Base-by-base conservation (phyloP, 2,888 invertebrate species). In the Zeuzera pyrina region DNA sequence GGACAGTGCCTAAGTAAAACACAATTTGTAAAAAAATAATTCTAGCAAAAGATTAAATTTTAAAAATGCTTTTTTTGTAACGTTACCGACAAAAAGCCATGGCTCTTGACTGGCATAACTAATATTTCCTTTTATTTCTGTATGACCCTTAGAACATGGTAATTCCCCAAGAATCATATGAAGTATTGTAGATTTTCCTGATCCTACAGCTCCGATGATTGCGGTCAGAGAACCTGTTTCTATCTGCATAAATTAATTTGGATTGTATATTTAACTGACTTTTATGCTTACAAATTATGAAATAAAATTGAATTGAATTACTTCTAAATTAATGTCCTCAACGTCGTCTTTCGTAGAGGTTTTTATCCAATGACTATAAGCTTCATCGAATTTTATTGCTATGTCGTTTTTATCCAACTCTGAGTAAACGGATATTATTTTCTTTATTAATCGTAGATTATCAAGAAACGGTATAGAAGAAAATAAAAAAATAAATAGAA, bases 71-170 rank as follows among this genome's bases (percentile, higher is more conserved):
- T 53, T 91, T 91, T 43, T 89, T 87, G 30, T 85, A 65, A 4
- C n/a, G 89, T 47, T 50, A 77, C 81, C 89, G 78, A 52, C 87
- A 49, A 91, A 91, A 4, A 92, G 74, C 95, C 95, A 96, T 1
- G 95, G 89, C 47, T 94, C 90, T 56, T 95, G 94, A 22, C 91
- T 87, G 0, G 92, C 90, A 54, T 95, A 96, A 14, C 89, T 89
- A 1, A 91, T 57, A 29, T 71, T 78, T 2, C 95, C 95, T 13
- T 77, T 72, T 0, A 90, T 78, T 11, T 77, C 62, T 10, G 87
- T 57, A 13, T 51, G 86, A 49, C 95, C 95, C 12, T 66, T 58
- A 2, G 69, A 66, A 21, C 91, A 73, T 1, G 91, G 90, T 16
- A 95, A 70, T 68, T 96, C 95, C 29, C 88, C 87, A 3, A 96